phyloP scores from a whole-genome alignment of 2,888 invertebrate genomes.

The Macrophya annulata region DNA sequence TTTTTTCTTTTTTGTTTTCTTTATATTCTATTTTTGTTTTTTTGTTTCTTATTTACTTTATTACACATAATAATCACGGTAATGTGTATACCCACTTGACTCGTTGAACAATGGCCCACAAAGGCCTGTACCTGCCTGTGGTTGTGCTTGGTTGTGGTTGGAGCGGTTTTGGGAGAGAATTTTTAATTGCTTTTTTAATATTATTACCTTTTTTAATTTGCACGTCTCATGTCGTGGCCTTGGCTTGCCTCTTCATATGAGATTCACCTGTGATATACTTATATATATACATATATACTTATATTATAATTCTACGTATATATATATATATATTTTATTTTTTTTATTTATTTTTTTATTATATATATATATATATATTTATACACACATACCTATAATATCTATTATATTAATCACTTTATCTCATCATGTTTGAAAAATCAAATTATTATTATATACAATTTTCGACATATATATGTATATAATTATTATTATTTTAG shows the following conservation, averaged over 20 bases:
- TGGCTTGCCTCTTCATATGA: slow-evolving; percentile 79
- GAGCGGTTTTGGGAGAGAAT: slow-evolving; percentile 79
- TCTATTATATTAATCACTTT: not conserved
- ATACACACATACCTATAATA: not conserved
- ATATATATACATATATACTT: not conserved
- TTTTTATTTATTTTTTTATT: slow-evolving; percentile 47
- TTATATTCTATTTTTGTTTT: slow-evolving; percentile 59
- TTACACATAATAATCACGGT: slow-evolving; percentile 77
- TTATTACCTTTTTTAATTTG: slow-evolving; percentile 77
- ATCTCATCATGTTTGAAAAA: slow-evolving; percentile 37
- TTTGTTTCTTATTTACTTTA: slow-evolving; percentile 67
- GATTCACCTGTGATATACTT: slow-evolving; percentile 76
- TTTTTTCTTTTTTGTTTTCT: slow-evolving; percentile 59
- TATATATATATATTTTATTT: not conserved
- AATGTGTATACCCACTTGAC: slow-evolving; percentile 69
- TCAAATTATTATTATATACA: not conserved
- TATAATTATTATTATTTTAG: slow-evolving; percentile 40
- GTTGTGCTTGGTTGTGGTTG: slow-evolving; percentile 80
- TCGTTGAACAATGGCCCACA: slow-evolving; percentile 61
- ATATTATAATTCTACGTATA: not conserved
- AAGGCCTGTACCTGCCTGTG: slow-evolving; percentile 79
- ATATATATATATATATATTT: not conserved
- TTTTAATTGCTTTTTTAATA: slow-evolving; percentile 77
- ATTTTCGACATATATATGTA: slow-evolving; percentile 55
- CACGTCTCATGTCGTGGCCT: slow-evolving; percentile 79